Base-by-base conservation (phyloP, 1,140 invertebrate species). In the Heliothis subflexa region DNA sequence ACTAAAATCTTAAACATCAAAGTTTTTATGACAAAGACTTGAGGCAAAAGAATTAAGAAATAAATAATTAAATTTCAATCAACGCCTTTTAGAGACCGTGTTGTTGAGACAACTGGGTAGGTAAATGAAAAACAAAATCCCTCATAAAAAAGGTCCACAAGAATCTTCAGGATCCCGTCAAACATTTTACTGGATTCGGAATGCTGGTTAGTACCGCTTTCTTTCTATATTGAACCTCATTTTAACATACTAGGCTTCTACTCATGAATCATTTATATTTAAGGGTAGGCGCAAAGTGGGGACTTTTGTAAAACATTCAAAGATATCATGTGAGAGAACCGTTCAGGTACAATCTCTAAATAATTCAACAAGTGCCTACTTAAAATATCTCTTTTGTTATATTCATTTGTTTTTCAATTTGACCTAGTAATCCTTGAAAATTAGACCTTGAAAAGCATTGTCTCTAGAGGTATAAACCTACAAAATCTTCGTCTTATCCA, bases 221-320 rank as follows among this genome's bases (percentile, higher is more conserved):
- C 81, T 40, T 66, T 79, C 72, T 77, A 68, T 61, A 61, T 13
- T 79, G 62, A 75, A 68, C 72, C 76, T 75, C 80, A 81, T 78
- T 81, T 74, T 40, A 49, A 18, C 57, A 47, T 28, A 47, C 47
- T 33, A 71, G 18, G 57, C 25, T 40, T 14, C 11, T 49, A 25
- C 50, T 28, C 64, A 81, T 81, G 80, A 81, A 81, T 81, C 71
- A 81, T 81, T 81, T 78, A 81, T 78, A 57, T 47, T 16, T 33
- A 73, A 33, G 80, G 49, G 54, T 47, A n/a, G 13, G 33, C 13
- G 14, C 72, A 76, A 71, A 81, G 76, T 71, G 18, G 75, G 61
- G 33, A 68, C 62, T 72, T 45, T 70, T 21, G 76, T 81, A 62
- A 78, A 81, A 78, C 71, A 78, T 81, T 78, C 76, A 81, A 62